Evolutionary conservation across 2,113 vertebrate genomes (phyloP), one percentile per base, ranked within the genome.

Genomic region (Mus pahari): DNA sequence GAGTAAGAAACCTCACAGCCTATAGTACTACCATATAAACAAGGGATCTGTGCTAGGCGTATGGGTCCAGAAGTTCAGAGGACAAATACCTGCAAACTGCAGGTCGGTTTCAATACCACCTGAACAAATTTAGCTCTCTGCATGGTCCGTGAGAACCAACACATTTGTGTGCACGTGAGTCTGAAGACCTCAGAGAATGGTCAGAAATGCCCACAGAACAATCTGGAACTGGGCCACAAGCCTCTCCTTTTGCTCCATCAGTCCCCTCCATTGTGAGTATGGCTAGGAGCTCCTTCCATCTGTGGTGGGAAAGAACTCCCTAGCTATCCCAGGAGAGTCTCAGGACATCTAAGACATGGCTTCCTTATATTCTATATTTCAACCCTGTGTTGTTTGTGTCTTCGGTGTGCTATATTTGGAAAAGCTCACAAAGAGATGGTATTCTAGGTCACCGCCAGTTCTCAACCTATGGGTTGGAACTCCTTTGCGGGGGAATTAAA

Each of bases 261-360:
- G 17, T 33, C 1, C 0, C 33, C 7, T 62, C 53, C 60, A 8
- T n/a, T 19, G 24, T 33, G 70, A 36, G 55, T 16, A 14, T 10
- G 39, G 53, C 48, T 36, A 20, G 0, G 26, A 66, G 50, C 9
- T 20, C 22, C 5, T 14, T 36, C 78, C 36, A 5, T 31, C 50
- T 20, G 11, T 28, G 1, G 42, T 68, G 53, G 53, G 70, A 70
- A 45, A n/a, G 58, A 60, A 90, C 28, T 24, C 90, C 77, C 82
- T 70, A 84, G 92, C 77, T 86, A 62, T 81, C 33, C n/a, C 1
- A 2, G 90, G 86, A 97, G 94, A 94, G 0, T 42, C 93, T 89
- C 96, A 91, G 97, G 45, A 64, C 2, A 94, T 86, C 98, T 87
- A 71, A 96, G 94, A 74, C 26, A 97, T 97, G 95, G 96, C 87